Base-by-base conservation (phyloP, 2,888 invertebrate genomes). In the Bellardia pandia region DNA sequence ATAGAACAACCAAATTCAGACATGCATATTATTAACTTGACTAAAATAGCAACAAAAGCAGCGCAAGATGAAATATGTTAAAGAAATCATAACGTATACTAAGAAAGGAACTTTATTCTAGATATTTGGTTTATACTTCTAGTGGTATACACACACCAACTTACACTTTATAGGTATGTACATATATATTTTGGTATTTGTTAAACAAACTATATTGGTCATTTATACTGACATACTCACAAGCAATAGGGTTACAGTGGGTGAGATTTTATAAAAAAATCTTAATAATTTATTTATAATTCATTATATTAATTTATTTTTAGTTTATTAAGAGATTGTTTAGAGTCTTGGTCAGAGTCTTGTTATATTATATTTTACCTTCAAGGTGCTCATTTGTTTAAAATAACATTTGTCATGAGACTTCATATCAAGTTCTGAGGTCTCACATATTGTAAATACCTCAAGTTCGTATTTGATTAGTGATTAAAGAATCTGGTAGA, bases 21-120 rank as follows among this genome's bases (percentile, higher is more conserved):
- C 74, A 60, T 82, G 86, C 82, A 82, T 83, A 79, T 75, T 68
- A 77, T 77, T 66, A 78, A 58, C 75, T 66, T 62, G 62, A 45
- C 42, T 40, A 23, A 71, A 66, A 71, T 2, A 58, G 6, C 71
- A 71, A 13, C 3, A 68, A 45, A 40, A 14, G n/a, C 40, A 16
- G 9, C 14, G 42, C n/a, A 7, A 11, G 16, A 11, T 11, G 8
- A 66, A 30, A 45, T 45, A 45, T 45, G 4, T 11, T 9, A 53
- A 71, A 37, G 42, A 68, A 86, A 86, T 86, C 72, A 86, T 86
- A 82, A 81, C 72, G 30, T 66, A 5, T 51, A 72, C 64, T 16
- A 51, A 23, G 23, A 37, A 56, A 16, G n/a, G 13, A 62, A 60
- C 71, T 23, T 51, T 74, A 45, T 60, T 80, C 56, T 66, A 30